Percentiles rank a stretch among this genome's conserved stretches.
phyloP scores from a whole-genome alignment of 2,888 invertebrate species.

The Cyrtodaria siliqua region DNA sequence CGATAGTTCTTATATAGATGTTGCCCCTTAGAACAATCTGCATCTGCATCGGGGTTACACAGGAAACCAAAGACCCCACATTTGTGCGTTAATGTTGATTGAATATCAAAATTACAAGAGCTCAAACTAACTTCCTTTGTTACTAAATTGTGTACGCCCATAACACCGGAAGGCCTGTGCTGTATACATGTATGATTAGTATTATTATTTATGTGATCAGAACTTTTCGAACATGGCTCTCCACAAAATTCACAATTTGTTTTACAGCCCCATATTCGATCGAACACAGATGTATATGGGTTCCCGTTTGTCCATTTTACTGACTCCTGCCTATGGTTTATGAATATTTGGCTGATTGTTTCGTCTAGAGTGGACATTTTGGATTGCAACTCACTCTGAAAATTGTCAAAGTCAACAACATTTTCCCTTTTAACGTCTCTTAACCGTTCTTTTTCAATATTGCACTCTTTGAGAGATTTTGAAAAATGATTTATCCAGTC shows the following conservation, averaged over 20 bases:
- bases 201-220: neutral
- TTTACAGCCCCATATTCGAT: slow-evolving; percentile 4
- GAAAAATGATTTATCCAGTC: no score
- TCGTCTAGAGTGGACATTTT: no score
- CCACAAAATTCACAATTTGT: neutral
- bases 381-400: no score
- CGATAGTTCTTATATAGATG: neutral
- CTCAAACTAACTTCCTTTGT: neutral
- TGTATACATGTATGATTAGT: slow-evolving; percentile 1
- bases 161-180: neutral
- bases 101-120: slow-evolving; percentile 11
- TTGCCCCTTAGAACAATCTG: no score
- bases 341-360: no score
- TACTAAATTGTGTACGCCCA: neutral
- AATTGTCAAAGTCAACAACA: no score
- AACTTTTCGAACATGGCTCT: neutral
- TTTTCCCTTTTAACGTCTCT: no score
- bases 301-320: neutral
- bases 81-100: neutral
- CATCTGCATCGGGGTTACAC: no score
- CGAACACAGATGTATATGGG: neutral
- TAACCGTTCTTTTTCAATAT: no score
- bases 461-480: no score
- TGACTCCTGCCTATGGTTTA: no score
- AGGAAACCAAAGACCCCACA: neutral